These are phyloP conservation scores for Zapornia atra DNA, from an alignment of 2,113 vertebrate genomes.

Conservation along the genomic window DNA sequence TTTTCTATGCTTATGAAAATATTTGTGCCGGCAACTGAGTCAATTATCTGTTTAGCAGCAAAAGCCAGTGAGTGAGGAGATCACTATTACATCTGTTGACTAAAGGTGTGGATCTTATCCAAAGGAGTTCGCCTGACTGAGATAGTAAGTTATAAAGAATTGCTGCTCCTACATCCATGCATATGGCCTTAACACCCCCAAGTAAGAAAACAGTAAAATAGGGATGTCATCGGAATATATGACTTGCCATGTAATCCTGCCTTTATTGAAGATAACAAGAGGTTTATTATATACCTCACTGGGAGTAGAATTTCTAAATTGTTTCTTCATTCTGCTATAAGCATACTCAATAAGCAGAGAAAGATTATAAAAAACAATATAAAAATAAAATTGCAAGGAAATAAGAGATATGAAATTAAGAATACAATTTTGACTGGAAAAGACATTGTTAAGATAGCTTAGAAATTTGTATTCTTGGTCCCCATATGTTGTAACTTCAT, in stretches of 20 bases:
- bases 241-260: background rate
- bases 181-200: background rate
- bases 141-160: background rate
- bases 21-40: background rate
- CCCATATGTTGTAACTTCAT: background rate
- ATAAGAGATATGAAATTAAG: background rate
- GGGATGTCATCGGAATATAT: accelerated
- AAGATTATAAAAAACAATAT: background rate
- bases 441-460: background rate
- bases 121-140: background rate
- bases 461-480: background rate
- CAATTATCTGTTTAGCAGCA: background rate
- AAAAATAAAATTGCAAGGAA: background rate
- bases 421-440: background rate
- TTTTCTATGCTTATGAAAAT: background rate
- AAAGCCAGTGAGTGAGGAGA: background rate
- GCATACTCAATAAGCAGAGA: background rate
- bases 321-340: background rate
- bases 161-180: background rate
- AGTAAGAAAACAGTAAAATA: background rate
- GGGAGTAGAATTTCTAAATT: background rate
- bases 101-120: background rate
- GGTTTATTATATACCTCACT: background rate
- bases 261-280: background rate
- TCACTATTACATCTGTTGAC: background rate